Base-by-base conservation (phyloP, 1,140 invertebrate genomes). In the Pseudomyrmex sp. region DNA sequence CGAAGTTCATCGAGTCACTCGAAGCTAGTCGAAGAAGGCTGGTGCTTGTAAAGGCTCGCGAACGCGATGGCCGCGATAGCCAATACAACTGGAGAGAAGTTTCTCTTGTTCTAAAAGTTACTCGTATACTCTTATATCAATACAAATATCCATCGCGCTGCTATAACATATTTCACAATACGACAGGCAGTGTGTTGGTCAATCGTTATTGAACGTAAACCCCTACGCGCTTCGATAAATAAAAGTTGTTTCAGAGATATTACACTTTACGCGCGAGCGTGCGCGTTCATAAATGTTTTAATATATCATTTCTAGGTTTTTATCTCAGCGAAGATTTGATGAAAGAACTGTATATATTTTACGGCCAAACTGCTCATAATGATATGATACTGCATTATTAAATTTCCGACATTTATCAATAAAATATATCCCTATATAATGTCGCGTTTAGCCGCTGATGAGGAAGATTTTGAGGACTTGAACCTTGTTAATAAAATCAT, bases 41-140 rank as follows among this genome's bases (percentile, higher is more conserved):
- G 63, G 48, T 59, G 54, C 69, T 79, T 70, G 44, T 52, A 66
- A 50, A 79, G 70, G 65, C 76, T 72, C 52, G 35, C 18, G 61
- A 44, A 65, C 20, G 20, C 74, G 48, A 75, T 66, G 26, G 62
- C 50, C 74, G 50, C 62, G 75, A 77, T 68, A 77, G 52, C 13
- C 74, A 44, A 79, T 79, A 69, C 10, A 13, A 15, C 20, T 26
- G 56, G 10, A 35, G 0, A 35, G 5, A 59, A 61, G 76, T 59
- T 80, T 26, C 66, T 72, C 50, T 80, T 80, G 76, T 80, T 80
- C 66, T 48, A 70, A 72, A 79, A 80, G 66, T 80, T 72, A 50
- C 15, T 46, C 13, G 62, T 10, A 48, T 13, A 10, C 10, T 69
- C 10, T 12, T 79, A 79, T 69, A 80, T 72, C 12, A 26, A 72